Evolutionary conservation across 37 sponge, comb jelly and placozoan genomes (phyloP), one percentile per base, ranked within the genome.

Genomic region (Lycopodina hypogea): DNA sequence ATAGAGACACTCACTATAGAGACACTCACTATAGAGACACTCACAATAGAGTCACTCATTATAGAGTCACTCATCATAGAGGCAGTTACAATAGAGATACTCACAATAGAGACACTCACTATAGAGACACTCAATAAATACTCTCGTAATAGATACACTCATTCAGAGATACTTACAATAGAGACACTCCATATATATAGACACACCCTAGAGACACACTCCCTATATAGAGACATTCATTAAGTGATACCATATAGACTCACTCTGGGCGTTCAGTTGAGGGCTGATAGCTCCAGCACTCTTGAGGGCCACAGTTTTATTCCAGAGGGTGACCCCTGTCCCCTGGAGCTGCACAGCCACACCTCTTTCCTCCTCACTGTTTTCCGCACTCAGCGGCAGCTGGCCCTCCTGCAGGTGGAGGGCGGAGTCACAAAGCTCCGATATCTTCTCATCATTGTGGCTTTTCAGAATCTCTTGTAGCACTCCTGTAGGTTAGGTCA

Each of bases 261-360:
- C 72, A 90, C 91, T 56, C 53, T 90, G 87, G 0, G 91, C 91
- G 56, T 90, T 90, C 19, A 90, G 83, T 18, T 39, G 28, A 1
- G 69, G 61, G 1, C 71, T 38, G 34, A 80, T 53, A 34, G 83
- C 72, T 1, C 75, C 83, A 23, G 77, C 81, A 41, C 85, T 67
- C 73, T 86, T 88, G n/a, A 89, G 85, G 22, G 86, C 73, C 48
- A 93, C 93, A 14, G 83, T 81, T 35, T 74, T 81, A 55, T 93
- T 93, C 93, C 93, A 93, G 23, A 89, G 76, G 38, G 48, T 69
- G 29, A 89, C 81, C 48, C 72, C 93, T 18, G 75, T 51, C 53
- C 73, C 64, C 69, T 88, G 80, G 32, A 93, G 78, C 79, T 88
- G 81, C 38, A 28, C 30, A 29, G 81, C 59, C 36, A 80, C 6